Conservation (phyloP, 2,113 vertebrate species). For the Megaptera novaeangliae region DNA sequence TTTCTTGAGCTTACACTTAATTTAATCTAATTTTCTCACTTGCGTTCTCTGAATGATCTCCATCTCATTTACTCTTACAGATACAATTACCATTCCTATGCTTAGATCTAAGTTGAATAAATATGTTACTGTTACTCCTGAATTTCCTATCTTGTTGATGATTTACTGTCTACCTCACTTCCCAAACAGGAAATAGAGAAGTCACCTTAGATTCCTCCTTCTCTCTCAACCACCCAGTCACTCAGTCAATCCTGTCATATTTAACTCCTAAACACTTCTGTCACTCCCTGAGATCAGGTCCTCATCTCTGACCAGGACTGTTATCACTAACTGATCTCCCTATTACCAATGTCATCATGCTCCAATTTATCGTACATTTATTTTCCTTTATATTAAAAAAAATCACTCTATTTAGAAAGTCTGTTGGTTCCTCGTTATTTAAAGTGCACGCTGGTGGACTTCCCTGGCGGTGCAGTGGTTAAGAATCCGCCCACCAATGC, state of each 20-base stretch:
- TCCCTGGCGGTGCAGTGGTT: no score
- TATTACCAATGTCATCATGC: background rate
- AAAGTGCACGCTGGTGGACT: background rate
- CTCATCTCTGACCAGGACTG: background rate
- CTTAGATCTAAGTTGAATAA: background rate
- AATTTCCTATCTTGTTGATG: background rate
- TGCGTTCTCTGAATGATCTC: background rate
- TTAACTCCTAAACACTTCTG: background rate
- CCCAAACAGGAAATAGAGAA: background rate
- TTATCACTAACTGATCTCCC: background rate
- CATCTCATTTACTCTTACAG: background rate
- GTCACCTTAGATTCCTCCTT: background rate
- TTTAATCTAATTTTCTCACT: background rate
- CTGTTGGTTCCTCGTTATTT: background rate
- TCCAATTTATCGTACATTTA: background rate
- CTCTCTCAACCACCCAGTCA: background rate
- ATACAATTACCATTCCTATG: background rate
- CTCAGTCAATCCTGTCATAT: background rate
- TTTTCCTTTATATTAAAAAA: constrained; percentile 5
- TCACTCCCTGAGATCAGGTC: background rate
- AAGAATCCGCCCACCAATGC: no score
- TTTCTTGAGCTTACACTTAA: constrained; percentile 20
- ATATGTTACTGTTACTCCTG: background rate
- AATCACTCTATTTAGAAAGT: background rate
- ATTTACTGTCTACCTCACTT: background rate